Evolutionary conservation across 2,797 vertebrate genomes (phyloP).

Genomic region (Carduelis carduelis): DNA sequence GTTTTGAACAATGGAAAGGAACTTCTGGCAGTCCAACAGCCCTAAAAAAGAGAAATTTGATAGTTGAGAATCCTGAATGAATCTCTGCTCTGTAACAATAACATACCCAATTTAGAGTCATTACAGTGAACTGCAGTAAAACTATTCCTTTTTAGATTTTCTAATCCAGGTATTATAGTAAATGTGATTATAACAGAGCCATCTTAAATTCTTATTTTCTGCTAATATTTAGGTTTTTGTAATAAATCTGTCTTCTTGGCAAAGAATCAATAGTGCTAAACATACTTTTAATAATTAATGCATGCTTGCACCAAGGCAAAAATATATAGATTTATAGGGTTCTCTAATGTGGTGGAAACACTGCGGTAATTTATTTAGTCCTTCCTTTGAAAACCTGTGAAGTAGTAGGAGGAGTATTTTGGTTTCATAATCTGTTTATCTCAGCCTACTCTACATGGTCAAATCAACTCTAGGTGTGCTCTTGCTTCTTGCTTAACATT

Average conservation of each 20-base stretch:
- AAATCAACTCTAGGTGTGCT: background rate
- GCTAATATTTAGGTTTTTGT: background rate
- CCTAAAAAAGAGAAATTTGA: background rate
- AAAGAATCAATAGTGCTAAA: background rate
- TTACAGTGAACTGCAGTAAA: background rate
- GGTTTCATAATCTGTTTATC: background rate
- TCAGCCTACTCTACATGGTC: background rate
- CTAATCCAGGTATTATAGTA: background rate
- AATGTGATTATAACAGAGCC: background rate
- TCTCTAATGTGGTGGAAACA: background rate
- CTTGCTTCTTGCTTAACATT: constrained; percentile 36
- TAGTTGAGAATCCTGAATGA: background rate
- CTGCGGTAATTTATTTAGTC: background rate
- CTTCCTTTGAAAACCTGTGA: background rate
- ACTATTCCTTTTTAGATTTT: background rate
- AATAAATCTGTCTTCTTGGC: background rate
- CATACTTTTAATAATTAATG: background rate
- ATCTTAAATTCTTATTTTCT: background rate
- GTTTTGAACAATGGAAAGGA: background rate
- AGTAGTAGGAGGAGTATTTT: background rate
- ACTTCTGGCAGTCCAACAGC: background rate
- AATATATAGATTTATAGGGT: background rate
- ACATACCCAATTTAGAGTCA: background rate
- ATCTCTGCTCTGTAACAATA: background rate
- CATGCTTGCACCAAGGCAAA: background rate